Base-by-base conservation (phyloP, 2,888 invertebrate genomes). In the Neocrepidodera transversa region DNA sequence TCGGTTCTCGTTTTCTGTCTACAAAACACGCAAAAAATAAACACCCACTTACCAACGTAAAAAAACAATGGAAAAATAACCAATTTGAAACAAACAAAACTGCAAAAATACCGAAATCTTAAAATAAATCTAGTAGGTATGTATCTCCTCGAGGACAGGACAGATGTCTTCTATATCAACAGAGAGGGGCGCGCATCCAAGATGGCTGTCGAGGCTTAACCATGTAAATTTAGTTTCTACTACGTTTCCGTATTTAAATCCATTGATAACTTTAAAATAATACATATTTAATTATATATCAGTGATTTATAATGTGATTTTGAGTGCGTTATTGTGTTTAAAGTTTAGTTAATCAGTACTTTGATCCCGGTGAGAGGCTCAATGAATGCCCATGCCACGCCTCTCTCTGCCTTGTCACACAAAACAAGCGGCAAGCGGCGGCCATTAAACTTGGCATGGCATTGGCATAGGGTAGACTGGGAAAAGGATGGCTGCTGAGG, bases 341-440 rank as follows among this genome's bases (percentile, higher is more conserved):
- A 7, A 48, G 18, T 17, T 11, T 38, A 17, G 38, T 38, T 38
- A 38, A 26, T 48, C 30, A 30, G 47, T 38, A 28, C 16, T 43
- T 13, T 20, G 58, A 18, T 56, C 67, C 67, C 57, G 48, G 60
- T 35, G 50, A 52, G 66, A 67, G 67, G 67, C 66, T 64, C 65
- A 30, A 13, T 10, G 38, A 28, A 51, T 64, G 78, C 78, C 77
- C 20, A 51, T 64, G 78, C 78, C 77, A 75, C 78, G 78, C 78
- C 78, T 72, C 69, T 67, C 63, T 62, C 65, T 60, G 72, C 67
- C 69, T 71, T 68, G 73, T 68, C 71, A 68, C 65, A 70, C 67
- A 71, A 74, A 73, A 74, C 74, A 74, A 75, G 76, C 74, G 74
- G 72, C 71, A 67, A 67, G 71, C 71, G 72, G 75, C 75, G 71